Evolutionary conservation across 23 tunicate genomes (phyloP), one percentile per base, ranked within the genome.

Genomic region (Aplidium turbinatum): DNA sequence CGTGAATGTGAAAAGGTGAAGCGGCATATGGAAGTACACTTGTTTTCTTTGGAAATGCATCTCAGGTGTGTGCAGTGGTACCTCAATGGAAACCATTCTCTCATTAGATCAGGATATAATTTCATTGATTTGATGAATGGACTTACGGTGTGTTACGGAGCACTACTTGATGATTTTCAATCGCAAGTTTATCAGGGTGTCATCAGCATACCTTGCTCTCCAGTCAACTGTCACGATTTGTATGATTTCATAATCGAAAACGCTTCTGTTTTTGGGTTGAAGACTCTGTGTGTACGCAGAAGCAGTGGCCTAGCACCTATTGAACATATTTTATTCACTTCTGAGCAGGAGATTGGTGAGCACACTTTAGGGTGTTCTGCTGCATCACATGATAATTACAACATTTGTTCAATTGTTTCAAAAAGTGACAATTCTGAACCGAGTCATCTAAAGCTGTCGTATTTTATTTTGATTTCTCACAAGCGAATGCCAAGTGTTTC

Each of bases 41-140:
- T 38, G 4, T 58, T 76, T 33, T 39, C 82, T 45, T 68, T 74
- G 22, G 86, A 81, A 30, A 61, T 81, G 25, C 96, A 88, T 38
- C 38, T 88, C 20, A 22, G 61, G 25, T 79, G 52, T 32, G 27
- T 86, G 1, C 93, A 86, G 28, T 35, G 62, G 75, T 62, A 76
- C 26, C 33, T 86, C 16, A 67, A 72, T 33, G 85, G 42, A 2
- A 35, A 46, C 16, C 70, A 68, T 31, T 70, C 75, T 4, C 68
- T 81, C 1, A 36, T 64, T 3, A 35, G 28, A 26, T 36, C 85
- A 3, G 77, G 77, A 33, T 81, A 58, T 63, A 25, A 82, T 61
- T 24, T 81, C 3, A 35, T 47, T 48, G 78, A 48, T 7, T 30
- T 88, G n/a, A 64, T 88, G 16, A 72, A 69, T 11, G 76, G 58